Evolutionary conservation across 2,113 vertebrate species (phyloP), one percentile per base, ranked within the genome.

Genomic region (Osmerus mordax): DNA sequence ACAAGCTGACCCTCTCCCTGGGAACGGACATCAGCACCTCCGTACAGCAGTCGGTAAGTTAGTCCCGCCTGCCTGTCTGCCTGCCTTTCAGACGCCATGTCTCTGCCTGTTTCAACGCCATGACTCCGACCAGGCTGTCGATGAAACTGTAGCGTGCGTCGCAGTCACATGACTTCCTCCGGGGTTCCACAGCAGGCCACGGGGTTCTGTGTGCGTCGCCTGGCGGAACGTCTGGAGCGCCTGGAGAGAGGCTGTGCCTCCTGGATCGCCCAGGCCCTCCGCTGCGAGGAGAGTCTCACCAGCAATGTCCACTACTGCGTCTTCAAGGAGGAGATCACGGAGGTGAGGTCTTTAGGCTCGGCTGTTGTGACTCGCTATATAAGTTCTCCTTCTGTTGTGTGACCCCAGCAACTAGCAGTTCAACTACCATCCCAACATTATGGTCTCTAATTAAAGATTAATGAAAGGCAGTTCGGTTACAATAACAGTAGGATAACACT

Each of bases 21-120:
- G 95, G 90, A 73, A 81, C 87, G 70, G 85, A 93, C 78, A 67
- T 98, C 88, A 89, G 94, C 85, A 94, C 92, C 84, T 87, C 92
- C 68, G 77, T 93, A 69, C 92, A 95, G 85, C 74, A 82, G 32
- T 85, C 88, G 83, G 94, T 93, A 41, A 65, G 64, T 16, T 0
- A 71, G 32, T 29, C n/a, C 54, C 54, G 25, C 3, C 25, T 25
- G 25, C 25, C 25, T 29, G 8, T 1, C 3, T 53, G 21, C 11
- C 14, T 15, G 15, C 1, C 28, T 55, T 54, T 28, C 5, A n/a
- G 14, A 56, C 2, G n/a, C 54, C 41, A 47, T 47, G 41, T 11
- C 9, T 8, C 9, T 47, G 5, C 8, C 41, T 47, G 41, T 12
- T 47, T 47, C 41, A 47, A 47, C 41, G 12, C 2, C 8, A 12